These are phyloP conservation scores for Agrypnus murinus DNA, from an alignment of 2,888 invertebrate species.

Conservation along the genomic window DNA sequence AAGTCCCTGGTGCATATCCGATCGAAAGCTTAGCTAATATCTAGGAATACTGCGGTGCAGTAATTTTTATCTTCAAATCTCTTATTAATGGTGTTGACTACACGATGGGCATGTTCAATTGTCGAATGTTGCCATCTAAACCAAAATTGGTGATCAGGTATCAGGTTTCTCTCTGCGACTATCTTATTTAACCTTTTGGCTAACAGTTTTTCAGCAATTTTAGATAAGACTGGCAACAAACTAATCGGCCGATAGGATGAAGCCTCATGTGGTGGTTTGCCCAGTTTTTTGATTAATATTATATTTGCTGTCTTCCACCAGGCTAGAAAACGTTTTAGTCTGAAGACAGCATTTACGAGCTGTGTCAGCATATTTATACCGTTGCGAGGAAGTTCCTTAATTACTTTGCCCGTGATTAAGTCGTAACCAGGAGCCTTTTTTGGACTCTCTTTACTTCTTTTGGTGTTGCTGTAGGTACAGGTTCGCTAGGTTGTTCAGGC, in stretches of 20 bases:
- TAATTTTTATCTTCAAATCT: constrained; percentile 13
- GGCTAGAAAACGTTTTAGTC: constrained; percentile 28
- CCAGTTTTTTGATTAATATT: constrained; percentile 27
- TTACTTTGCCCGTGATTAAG: constrained; percentile 27
- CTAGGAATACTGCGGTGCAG: constrained; percentile 19
- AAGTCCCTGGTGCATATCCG: neutral
- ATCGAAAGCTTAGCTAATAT: constrained; percentile 17
- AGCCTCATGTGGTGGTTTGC: too few species aligned
- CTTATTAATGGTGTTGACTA: constrained; percentile 20
- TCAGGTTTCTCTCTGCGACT: constrained; percentile 28
- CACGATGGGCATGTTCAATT: constrained; percentile 18
- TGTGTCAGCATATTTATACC: constrained; percentile 31
- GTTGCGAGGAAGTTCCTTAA: constrained; percentile 26
- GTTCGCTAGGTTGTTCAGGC: constrained; percentile 25
- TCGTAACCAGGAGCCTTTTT: constrained; percentile 24
- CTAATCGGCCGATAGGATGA: constrained; percentile 18
- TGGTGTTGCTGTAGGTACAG: constrained; percentile 18
- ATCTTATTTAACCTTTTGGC: constrained; percentile 26
- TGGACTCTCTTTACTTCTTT: constrained; percentile 24
- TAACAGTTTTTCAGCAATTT: constrained; percentile 26
- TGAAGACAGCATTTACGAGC: constrained; percentile 26
- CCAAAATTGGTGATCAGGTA: constrained; percentile 11
- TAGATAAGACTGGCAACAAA: constrained; percentile 16
- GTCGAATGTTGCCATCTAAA: constrained; percentile 22
- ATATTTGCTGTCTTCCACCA: constrained; percentile 26